Evolutionary conservation across 2,888 invertebrate genomes (phyloP), one percentile per base, ranked within the genome.

Genomic region (Pyrocoelia pectoralis): DNA sequence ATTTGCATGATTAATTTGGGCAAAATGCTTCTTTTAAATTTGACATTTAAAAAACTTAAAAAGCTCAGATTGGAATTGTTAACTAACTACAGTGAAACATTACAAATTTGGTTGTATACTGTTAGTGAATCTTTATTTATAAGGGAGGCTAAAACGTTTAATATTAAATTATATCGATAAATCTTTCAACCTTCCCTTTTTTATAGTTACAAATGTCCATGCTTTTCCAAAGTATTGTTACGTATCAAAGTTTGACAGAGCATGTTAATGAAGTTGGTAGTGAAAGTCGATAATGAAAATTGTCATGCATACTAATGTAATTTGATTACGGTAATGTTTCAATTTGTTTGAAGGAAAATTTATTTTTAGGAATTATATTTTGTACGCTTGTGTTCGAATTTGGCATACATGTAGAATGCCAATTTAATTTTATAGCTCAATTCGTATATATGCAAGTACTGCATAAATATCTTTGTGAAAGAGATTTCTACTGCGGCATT

Each of bases 401-500:
- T 33, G 33, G n/a, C n/a, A 33, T 43, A 43, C 41, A 43, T 43
- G 9, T 43, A 15, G 41, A 57, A 41, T 41, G 24, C 28, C 41
- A 51, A 49, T 56, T 56, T 56, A 29, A 49, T 51, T 57, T 57
- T 43, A 33, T 50, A 57, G 10, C 43, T 24, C 17, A 29, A 14
- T 43, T 58, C 18, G 12, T 15, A 29, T 46, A 46, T 38, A 59
- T 59, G 54, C 54, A 60, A 49, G 40, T 54, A 41, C 54, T 60
- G 60, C 55, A 60, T 50, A 38, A 60, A 50, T 54, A 60, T 60
- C 41, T 28, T 56, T 48, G 43, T 56, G 49, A 52, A 56, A 52
- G 56, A 57, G 53, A 56, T 51, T 66, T 65, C 56, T 67, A 58
- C 67, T 56, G 65, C 71, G 69, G 70, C 70, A 72, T 74, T 75